Conservation (phyloP, 2,797 vertebrate genomes). For the Tragopan temminckii region DNA sequence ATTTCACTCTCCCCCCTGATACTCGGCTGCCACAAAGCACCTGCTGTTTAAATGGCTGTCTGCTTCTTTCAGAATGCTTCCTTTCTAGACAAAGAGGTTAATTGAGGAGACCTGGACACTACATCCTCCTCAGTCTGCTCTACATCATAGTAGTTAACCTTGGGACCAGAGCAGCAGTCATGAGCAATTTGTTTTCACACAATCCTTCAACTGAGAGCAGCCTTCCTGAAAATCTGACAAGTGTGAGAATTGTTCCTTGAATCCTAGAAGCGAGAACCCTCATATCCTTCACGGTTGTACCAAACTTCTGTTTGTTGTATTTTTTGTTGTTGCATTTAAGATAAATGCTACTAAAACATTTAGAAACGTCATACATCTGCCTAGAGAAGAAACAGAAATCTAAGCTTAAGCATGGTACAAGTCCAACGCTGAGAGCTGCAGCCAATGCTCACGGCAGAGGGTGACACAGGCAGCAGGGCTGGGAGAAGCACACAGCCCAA, state of each 20-base stretch:
- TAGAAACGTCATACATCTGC: neutral
- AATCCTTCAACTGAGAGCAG: neutral
- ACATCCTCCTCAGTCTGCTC: neutral
- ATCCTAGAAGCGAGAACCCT: neutral
- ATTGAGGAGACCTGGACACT: neutral
- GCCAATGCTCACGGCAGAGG: neutral
- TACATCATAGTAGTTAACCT: slow-evolving; percentile 22
- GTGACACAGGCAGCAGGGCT: neutral
- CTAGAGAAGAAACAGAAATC: neutral
- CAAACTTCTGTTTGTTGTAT: fast-evolving
- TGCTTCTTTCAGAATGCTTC: neutral
- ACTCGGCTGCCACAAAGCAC: neutral
- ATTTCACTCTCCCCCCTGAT: fast-evolving
- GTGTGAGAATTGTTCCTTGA: neutral
- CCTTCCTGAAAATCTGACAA: neutral
- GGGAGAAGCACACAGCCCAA: neutral
- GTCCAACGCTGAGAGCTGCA: neutral
- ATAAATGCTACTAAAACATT: neutral
- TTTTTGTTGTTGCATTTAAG: neutral
- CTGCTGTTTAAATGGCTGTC: neutral
- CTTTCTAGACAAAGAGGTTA: slow-evolving; percentile 10
- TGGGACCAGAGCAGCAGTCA: neutral
- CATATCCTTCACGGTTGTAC: neutral
- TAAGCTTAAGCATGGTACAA: neutral
- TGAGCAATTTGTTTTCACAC: neutral